Base-by-base conservation (phyloP, 2,113 vertebrate species). In the Orthochromis malagaraziensis region DNA sequence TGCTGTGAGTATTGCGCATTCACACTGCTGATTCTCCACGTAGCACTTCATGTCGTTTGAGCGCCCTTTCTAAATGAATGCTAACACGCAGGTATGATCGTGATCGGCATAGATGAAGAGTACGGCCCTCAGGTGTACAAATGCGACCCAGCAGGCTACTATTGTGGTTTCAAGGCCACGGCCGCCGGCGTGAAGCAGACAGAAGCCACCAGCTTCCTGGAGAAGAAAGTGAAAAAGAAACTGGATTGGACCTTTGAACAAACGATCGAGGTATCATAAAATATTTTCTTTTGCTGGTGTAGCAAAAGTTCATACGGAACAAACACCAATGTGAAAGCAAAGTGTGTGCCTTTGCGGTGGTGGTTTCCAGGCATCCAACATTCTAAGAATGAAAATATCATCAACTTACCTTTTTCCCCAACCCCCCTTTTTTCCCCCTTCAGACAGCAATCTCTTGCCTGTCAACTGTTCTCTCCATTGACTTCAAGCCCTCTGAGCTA, bases 141-240 rank as follows among this genome's bases (percentile, higher is more conserved):
- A 95, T 99, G 98, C 93, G 99, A 99, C 90, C 99, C 99, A 0
- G 99, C 99, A 6, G 99, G 99, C 29, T 99, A 99, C 93, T 99
- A 99, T 87, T 99, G 99, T 85, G 99, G 99, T 57, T 99, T 99
- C 94, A 99, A 99, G 96, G 99, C 99, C 93, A 99, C 99, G 1
- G 98, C 98, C 21, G 98, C 98, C 3, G 99, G 99, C 42, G 98
- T 99, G 81, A 99, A 99, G 95, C 98, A 99, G 91, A 99, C 99
- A 8, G 99, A 99, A 93, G 98, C 99, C 80, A 99, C 98, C 94
- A 99, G 99, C 95, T 99, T 99, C 95, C 97, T 99, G 93, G 99
- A 99, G 96, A 99, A 99, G 96, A 99, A 99, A 96, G 97, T 99
- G 87, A 99, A 99, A 97, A 99, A 99, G 97, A 99, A 99, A 96